Base-by-base conservation (phyloP, 2,113 vertebrate genomes). In the Oxyruncus cristatus region DNA sequence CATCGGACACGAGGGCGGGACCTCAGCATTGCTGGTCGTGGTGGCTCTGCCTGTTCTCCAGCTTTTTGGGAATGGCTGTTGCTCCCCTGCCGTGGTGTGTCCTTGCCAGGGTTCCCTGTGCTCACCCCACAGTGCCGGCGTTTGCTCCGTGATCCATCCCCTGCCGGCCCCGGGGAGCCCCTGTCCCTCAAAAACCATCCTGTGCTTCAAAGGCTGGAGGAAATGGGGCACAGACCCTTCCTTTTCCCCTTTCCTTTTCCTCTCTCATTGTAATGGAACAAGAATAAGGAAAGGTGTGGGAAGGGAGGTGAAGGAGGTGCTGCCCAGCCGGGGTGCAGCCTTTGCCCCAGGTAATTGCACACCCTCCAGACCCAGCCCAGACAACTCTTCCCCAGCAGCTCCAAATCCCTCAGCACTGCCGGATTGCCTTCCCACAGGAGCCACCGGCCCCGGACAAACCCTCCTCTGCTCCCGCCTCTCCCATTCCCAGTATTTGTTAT, bases 111-210 rank as follows among this genome's bases (percentile, higher is more conserved):
- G 10, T 24, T 65, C 73, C 16, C 70, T 2, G 2, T 39, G 56
- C 42, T 58, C 47, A 8, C 42, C 3, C 24, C 4, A 23, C 41
- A 20, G 5, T 0, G 0, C 5, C 8, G 27, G 42, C 14, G 3
- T 14, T 28, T 24, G 22, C 83, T 61, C 1, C 0, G 8, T 0
- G 0, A 15, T 19, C 11, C 4, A 0, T 41, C 18, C 33, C 35
- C 77, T 19, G 35, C 49, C 52, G 44, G 49, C 44, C 59, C 42
- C 7, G 20, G 32, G 18, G 46, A 13, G 35, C 37, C 72, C 21
- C 6, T 1, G 6, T 20, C 63, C 37, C 42, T 55, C 46, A 70
- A 65, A 47, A 17, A 18, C 1, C 5, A 35, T 20, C 12, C 70
- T 21, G 46, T 10, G 28, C 35, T 70, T 66, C 55, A 26, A 44